Evolutionary conservation across 2,888 invertebrate genomes (phyloP).

Genomic region (Tipula lateralis): DNA sequence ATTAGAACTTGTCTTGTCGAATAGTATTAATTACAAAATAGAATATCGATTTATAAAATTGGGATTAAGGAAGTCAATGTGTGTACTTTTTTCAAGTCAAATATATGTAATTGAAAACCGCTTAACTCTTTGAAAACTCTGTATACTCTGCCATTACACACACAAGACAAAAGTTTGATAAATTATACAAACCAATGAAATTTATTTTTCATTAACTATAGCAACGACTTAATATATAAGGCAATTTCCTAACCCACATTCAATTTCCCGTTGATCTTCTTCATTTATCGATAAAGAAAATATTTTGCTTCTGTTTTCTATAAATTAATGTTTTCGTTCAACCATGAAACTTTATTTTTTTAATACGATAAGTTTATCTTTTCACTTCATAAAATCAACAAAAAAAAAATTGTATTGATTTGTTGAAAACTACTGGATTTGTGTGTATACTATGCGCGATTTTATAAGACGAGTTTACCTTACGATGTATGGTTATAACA

Average conservation of each 20-base stretch:
- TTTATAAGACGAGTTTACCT: too few relatives aligned
- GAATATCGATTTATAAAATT: background rate
- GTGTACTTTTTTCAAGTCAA: background rate
- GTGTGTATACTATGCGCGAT: too few relatives aligned
- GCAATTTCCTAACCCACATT: slow-evolving; percentile 4
- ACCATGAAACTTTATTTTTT: background rate
- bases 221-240: background rate
- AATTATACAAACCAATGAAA: background rate
- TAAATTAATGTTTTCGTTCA: background rate
- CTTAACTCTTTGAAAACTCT: background rate
- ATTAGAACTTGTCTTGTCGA: background rate
- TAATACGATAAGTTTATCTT: background rate
- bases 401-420: background rate
- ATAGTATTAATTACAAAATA: background rate
- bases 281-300: background rate
- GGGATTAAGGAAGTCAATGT: background rate
- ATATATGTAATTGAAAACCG: background rate
- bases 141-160: background rate
- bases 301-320: background rate
- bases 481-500: too few relatives aligned
- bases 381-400: background rate
- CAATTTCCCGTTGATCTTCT: background rate
- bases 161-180: background rate
- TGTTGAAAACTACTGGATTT: background rate
- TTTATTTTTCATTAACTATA: background rate